Evolutionary conservation across 2,888 invertebrate genomes (phyloP), one percentile per base, ranked within the genome.

Genomic region (Doris montereyensis): DNA sequence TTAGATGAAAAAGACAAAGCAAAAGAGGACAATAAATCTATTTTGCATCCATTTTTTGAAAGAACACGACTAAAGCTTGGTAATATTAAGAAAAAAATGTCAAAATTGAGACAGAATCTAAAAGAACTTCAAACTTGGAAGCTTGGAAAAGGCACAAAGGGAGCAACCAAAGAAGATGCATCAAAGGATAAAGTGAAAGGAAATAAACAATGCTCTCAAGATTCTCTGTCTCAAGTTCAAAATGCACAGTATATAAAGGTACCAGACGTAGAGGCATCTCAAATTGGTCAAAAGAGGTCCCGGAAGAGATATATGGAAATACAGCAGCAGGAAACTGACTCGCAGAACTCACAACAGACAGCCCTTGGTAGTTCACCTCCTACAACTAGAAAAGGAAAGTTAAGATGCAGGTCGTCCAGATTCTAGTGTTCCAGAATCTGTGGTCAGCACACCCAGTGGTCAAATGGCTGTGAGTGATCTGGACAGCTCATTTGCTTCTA

Each of bases 1-100:
- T 3, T 32, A 58, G 21, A 35, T 4, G 21, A 73, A 79, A 35
- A 30, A 30, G 8, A 30, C 4, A 5, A 74, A 74, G 32, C 76
- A 79, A 26, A 71, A 75, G 60, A 34, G 41, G 0, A n/a, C 70
- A 58, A 60, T 70, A 4, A 41, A 17, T 41, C 17, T 41, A 41
- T 41, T 41, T n/a, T 79, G n/a, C 79, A 79, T 65, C 79, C 79
- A 10, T 79, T 79, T 26, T 76, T 79, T 76, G 76, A 79, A 62
- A 60, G 26, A n/a, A 30, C 79, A 21, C 30, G 71, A 24, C 34
- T 68, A 21, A 79, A 79, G 34, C 52, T 79, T 4, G 79, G 79
- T 0, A 30, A 79, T 30, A 76, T 79, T 13, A 76, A 76, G 28
- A 79, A 79, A 30, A 79, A 79, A 71, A 79, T 79, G 76, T 71